Conservation (phyloP, 2,797 vertebrate genomes). For the Spinus pinus region DNA sequence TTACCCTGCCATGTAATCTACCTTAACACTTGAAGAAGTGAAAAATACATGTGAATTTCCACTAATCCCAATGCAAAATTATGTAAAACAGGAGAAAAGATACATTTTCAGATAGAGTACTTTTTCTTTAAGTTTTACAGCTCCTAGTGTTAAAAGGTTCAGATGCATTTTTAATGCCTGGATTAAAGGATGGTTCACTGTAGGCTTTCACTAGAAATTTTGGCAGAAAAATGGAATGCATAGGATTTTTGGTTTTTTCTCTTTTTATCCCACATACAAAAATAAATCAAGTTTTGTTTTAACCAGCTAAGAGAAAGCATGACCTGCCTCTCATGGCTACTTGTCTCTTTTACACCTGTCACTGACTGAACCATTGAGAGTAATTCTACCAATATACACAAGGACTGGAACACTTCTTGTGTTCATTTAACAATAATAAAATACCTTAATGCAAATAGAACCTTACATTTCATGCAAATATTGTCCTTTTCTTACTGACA, state of each 20-base stretch:
- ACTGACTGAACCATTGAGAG: not conserved
- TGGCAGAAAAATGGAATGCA: not conserved
- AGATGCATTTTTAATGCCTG: not conserved
- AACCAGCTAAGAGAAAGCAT: not conserved
- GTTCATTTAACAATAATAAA: not conserved
- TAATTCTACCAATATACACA: not conserved
- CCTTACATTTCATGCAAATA: not conserved
- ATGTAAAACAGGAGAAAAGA: not conserved
- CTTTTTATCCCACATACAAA: not conserved
- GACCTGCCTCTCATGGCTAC: not conserved
- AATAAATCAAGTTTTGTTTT: not conserved
- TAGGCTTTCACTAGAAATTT: not conserved
- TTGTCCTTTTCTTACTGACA: not conserved
- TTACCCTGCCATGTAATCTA: not conserved
- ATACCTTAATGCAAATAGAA: not conserved
- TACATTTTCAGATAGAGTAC: not conserved
- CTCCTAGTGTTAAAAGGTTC: not conserved
- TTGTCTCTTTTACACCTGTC: not conserved
- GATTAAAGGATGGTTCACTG: not conserved
- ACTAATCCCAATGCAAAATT: not conserved
- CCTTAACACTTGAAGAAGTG: not conserved
- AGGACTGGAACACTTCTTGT: not conserved
- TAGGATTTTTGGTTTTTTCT: rapidly evolving
- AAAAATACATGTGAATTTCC: not conserved
- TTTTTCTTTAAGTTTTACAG: not conserved